These are phyloP conservation scores for Microdon myrmicae DNA, from an alignment of 2,888 invertebrate species.

Conservation along the genomic window DNA sequence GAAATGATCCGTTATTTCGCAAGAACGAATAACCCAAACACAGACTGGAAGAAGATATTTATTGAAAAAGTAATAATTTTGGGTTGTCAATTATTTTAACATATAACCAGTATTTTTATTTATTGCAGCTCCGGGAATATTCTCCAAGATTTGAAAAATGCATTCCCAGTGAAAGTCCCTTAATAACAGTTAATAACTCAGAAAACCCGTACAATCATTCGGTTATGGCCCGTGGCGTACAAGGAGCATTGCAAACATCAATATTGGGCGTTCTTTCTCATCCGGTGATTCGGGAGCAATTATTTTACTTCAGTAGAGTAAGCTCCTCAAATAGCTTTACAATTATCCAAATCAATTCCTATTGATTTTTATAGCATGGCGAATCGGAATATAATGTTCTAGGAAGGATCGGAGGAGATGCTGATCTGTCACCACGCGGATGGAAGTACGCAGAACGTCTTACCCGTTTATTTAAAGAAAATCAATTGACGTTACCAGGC, in stretches of 20 bases:
- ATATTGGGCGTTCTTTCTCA: constrained; percentile 86
- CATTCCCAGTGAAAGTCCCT: constrained; percentile 54
- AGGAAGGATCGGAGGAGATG: constrained; percentile 92
- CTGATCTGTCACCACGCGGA: constrained; percentile 84
- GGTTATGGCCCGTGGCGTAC: constrained; percentile 56
- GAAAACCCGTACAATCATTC: constrained; percentile 55
- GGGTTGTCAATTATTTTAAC: not conserved
- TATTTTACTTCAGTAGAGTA: constrained; percentile 90
- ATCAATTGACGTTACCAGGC: constrained; percentile 51
- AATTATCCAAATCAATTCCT: not conserved
- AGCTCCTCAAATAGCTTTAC: constrained; percentile 63
- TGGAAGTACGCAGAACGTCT: constrained; percentile 80
- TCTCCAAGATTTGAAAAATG: constrained; percentile 54
- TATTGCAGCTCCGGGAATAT: constrained; percentile 37
- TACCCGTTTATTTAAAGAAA: constrained; percentile 72
- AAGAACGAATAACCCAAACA: constrained; percentile 49
- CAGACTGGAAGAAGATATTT: constrained; percentile 54
- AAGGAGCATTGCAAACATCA: constrained; percentile 56
- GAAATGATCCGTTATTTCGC: constrained; percentile 65
- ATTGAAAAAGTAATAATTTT: constrained; percentile 45
- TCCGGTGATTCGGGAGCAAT: constrained; percentile 83
- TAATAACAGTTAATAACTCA: constrained; percentile 55
- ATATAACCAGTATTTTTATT: not conserved
- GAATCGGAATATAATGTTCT: constrained; percentile 92
- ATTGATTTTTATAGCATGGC: constrained; percentile 80